Evolutionary conservation across 1,140 invertebrate species (phyloP).

Genomic region (Palaemon carinicauda): DNA sequence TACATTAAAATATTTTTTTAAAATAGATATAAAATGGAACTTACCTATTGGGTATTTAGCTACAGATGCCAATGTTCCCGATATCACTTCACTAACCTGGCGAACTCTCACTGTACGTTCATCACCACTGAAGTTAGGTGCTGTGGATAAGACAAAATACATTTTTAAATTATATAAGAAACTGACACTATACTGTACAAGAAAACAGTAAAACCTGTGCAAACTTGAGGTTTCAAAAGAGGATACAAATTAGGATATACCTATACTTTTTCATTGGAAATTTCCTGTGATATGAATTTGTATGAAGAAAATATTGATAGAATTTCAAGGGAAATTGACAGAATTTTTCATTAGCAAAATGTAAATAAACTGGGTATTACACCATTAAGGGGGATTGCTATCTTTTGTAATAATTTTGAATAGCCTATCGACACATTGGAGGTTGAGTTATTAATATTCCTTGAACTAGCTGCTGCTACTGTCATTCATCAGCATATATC

Average conservation of each 20-base stretch:
- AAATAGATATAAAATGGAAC: neutral
- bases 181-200: neutral
- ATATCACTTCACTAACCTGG: slow-evolving; percentile 48
- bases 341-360: neutral
- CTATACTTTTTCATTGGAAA: neutral
- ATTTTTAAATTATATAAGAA: neutral
- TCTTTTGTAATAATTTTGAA: too few relatives aligned
- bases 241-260: neutral
- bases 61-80: slow-evolving; percentile 36
- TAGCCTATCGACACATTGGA: too few relatives aligned
- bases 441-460: too few relatives aligned
- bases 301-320: neutral
- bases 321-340: neutral
- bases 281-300: neutral
- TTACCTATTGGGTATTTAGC: slow-evolving; percentile 41
- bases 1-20: too few relatives aligned
- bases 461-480: too few relatives aligned
- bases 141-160: neutral
- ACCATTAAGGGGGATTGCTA: too few relatives aligned
- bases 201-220: neutral
- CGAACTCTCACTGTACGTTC: slow-evolving; percentile 18
- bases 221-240: neutral
- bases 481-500: too few relatives aligned
- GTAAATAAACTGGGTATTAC: neutral
- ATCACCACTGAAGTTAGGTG: slow-evolving; percentile 7